A percentile compares a stretch with the other conserved stretches of the same genome.
Evolutionary conservation across 2,888 invertebrate species (phyloP).

Genomic region (Ectropis crepuscularia): DNA sequence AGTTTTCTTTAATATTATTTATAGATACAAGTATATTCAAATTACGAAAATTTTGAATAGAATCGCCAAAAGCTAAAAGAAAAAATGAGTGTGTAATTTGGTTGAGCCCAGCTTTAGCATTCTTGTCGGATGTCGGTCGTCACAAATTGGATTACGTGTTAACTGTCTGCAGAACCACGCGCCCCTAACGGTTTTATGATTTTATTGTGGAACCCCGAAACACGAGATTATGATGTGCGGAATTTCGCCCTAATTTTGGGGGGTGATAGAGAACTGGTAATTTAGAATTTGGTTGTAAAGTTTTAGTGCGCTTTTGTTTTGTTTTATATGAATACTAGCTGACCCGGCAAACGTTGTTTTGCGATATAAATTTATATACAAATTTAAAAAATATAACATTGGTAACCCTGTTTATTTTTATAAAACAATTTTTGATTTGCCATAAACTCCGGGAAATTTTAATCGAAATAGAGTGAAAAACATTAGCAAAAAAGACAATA

Average conservation of each 20-base stretch:
- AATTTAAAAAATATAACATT: too few relatives aligned
- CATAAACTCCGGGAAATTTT: too few relatives aligned
- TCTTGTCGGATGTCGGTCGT: slow-evolving; percentile 64
- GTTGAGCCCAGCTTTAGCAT: slow-evolving; percentile 70
- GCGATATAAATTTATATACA: too few relatives aligned
- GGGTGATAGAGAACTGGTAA: slow-evolving; percentile 32
- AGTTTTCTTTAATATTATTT: too few relatives aligned
- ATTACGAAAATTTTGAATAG: slow-evolving; percentile 14
- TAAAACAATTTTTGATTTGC: too few relatives aligned
- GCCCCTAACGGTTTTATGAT: slow-evolving; percentile 74
- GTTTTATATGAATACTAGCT: slow-evolving; percentile 10
- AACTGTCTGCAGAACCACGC: slow-evolving; percentile 60
- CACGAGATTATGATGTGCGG: slow-evolving; percentile 63
- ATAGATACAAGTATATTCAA: neutral
- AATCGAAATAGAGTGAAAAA: too few relatives aligned
- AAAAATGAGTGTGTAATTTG: slow-evolving; percentile 64
- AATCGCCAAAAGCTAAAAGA: slow-evolving; percentile 30
- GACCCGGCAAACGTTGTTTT: neutral
- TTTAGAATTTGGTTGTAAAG: slow-evolving; percentile 26
- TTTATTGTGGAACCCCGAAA: slow-evolving; percentile 70
- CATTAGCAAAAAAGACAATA: too few relatives aligned
- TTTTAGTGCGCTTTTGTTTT: slow-evolving; percentile 15
- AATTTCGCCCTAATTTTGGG: slow-evolving; percentile 52
- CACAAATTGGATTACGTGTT: slow-evolving; percentile 81
- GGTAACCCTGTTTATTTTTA: too few relatives aligned